Conservation (phyloP, 2,888 invertebrate genomes). For the Mantis religiosa region DNA sequence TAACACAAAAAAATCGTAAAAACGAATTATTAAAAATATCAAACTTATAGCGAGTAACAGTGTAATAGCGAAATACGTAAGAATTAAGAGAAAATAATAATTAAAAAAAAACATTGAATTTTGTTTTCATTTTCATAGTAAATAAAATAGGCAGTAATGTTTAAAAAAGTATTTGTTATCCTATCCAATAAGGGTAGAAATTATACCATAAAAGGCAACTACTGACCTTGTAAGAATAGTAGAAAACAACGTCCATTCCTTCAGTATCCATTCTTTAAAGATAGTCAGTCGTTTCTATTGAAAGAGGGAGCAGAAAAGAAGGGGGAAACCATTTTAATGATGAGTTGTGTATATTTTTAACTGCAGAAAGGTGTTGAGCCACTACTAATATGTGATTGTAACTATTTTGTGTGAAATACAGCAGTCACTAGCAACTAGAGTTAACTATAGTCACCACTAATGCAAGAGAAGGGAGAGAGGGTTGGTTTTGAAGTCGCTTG, state of each 20-base stretch:
- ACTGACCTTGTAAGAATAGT: background rate
- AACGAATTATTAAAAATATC: background rate
- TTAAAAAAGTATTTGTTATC: constrained; percentile 1
- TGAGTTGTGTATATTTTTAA: background rate
- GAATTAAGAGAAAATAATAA: background rate
- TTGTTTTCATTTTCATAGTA: constrained; percentile 2
- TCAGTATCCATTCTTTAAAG: background rate
- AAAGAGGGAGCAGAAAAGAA: background rate
- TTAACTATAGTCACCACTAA: background rate
- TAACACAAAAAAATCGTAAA: constrained; percentile 4
- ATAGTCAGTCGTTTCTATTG: background rate
- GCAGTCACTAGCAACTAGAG: background rate
- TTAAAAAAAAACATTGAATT: background rate
- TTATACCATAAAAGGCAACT: background rate
- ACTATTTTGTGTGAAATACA: background rate
- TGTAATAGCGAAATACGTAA: constrained; percentile 12
- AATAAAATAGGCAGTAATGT: constrained; percentile 11
- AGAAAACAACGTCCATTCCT: background rate
- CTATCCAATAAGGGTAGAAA: constrained; percentile 8
- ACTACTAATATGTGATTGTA: background rate
- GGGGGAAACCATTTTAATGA: background rate
- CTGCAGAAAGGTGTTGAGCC: background rate
- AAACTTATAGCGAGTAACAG: constrained; percentile 7
- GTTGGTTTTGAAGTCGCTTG: background rate
- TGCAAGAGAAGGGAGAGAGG: background rate